Base-by-base conservation (phyloP, 2,888 invertebrate genomes). In the Drosophila flavopinicola region DNA sequence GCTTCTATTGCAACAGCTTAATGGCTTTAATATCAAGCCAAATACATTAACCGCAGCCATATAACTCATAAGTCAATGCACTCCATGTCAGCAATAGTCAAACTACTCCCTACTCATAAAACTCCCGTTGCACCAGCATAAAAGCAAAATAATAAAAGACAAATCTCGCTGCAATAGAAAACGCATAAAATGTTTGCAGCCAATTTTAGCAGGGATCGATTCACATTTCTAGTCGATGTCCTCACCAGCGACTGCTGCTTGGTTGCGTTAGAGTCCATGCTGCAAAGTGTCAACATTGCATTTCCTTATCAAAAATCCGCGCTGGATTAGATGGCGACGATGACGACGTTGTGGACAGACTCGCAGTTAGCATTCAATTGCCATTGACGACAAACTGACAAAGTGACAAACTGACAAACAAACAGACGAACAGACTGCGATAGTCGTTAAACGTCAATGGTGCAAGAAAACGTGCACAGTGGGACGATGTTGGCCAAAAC, bases 391-490 rank as follows among this genome's bases (percentile, higher is more conserved):
- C 42, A 24, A 44, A 48, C 33, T 29, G 59, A 47, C 41, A 39
- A 35, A 42, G 25, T 41, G 57, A 58, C 59, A 42, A 32, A 48
- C 30, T 24, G 48, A 49, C 30, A 33, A 51, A 27, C 27, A 4
- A 47, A 45, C 27, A 20, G 27, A 64, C 30, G 24, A 47, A 52
- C 53, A 65, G 52, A 47, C 53, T 33, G 60, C 39, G 45, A 30
- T 41, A 61, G 68, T 63, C 85, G 76, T 79, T 68, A 67, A 75
- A 56, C 71, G 69, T 74, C 74, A 84, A 83, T 88, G 88, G 69
- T 59, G 85, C 71, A 78, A 60, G 57, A 75, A 82, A 85, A 67
- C 52, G 67, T 1, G 66, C 58, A 76, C 76, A 72, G 68, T 83
- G 74, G 61, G 5, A 11, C 27, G 6, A 20, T 9, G 6, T 0